phyloP scores from a whole-genome alignment of 2,113 vertebrate species.

The Balaenoptera acutorostrata region DNA sequence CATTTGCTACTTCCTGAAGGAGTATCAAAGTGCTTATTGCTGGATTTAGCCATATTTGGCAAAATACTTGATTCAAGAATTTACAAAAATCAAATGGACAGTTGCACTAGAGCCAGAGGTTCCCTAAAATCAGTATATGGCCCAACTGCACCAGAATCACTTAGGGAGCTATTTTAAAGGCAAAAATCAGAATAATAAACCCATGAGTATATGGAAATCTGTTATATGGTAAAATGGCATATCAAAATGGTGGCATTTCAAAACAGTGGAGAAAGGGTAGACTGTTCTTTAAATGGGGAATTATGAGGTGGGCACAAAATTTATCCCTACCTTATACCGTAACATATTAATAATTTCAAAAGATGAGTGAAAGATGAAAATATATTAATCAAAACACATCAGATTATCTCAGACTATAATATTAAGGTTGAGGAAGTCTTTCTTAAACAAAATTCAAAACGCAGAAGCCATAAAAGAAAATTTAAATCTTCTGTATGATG shows the following conservation, averaged over 20 bases:
- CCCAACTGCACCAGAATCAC: neutral
- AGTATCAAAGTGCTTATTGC: neutral
- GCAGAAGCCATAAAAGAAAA: neutral
- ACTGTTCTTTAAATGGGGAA: neutral
- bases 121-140: neutral
- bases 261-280: neutral
- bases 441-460: neutral
- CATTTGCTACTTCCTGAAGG: constrained; percentile 5
- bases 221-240: neutral
- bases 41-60: neutral
- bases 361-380: neutral
- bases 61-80: neutral
- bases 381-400: neutral
- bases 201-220: neutral
- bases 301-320: neutral
- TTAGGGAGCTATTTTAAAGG: neutral
- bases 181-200: neutral
- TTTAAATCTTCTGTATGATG: neutral
- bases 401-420: constrained; percentile 6
- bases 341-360: neutral
- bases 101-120: neutral
- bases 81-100: neutral
- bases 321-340: neutral
- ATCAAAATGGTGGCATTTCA: neutral
- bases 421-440: neutral